These are phyloP conservation scores for Theocolax elegans DNA, from an alignment of 1,140 invertebrate species.

Conservation along the genomic window DNA sequence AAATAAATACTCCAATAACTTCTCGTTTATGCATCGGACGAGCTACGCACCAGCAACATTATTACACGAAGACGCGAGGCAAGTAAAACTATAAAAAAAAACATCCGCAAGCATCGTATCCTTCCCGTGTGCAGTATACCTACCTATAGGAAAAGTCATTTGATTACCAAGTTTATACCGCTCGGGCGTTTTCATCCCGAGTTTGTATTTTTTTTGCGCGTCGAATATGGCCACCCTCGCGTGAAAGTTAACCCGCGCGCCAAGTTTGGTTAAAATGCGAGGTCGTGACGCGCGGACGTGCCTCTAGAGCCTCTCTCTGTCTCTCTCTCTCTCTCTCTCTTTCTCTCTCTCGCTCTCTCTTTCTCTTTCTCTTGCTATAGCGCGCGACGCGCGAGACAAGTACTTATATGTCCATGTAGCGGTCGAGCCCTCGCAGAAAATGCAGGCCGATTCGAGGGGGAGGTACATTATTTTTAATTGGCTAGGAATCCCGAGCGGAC, in stretches of 20 bases:
- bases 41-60: constrained; percentile 11
- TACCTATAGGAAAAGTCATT: constrained; percentile 16
- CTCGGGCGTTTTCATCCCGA: not conserved
- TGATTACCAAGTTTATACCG: constrained; percentile 35
- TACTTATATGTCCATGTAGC: constrained; percentile 39
- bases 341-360: not conserved
- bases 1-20: constrained; percentile 37
- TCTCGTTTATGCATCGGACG: constrained; percentile 29
- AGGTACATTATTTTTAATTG: constrained; percentile 38
- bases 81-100: constrained; percentile 27
- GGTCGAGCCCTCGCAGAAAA: constrained; percentile 1
- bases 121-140: not conserved
- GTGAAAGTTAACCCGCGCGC: constrained; percentile 47
- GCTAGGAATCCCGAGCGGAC: not conserved
- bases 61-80: too few species aligned
- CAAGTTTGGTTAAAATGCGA: constrained; percentile 48
- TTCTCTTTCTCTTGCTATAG: not conserved
- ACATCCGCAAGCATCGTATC: not conserved
- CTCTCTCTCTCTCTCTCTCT: not conserved
- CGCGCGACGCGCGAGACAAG: constrained; percentile 18
- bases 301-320: not conserved
- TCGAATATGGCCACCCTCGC: constrained; percentile 40
- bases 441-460: not conserved
- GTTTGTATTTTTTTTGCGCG: not conserved
- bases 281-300: constrained; percentile 16